These are phyloP conservation scores for Pseudomyrmex cubaensis DNA, from an alignment of 1,140 invertebrate species.

Conservation along the genomic window DNA sequence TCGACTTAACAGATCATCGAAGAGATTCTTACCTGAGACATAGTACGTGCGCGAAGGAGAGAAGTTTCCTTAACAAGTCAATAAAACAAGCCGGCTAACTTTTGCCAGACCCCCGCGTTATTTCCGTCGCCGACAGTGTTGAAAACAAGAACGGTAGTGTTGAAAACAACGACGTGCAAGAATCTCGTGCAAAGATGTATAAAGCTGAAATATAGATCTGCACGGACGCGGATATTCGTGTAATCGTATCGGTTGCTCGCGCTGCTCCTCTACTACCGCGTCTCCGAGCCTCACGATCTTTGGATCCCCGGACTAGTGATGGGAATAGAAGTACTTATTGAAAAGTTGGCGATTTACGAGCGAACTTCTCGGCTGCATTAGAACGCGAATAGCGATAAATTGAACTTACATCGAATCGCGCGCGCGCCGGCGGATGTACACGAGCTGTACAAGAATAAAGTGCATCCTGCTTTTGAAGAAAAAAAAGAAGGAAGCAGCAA, in stretches of 20 bases:
- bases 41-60: background rate
- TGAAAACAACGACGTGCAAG: conserved; percentile 19
- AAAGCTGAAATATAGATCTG: conserved; percentile 56
- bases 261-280: background rate
- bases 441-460: conserved; percentile 55
- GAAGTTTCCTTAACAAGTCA: conserved; percentile 11
- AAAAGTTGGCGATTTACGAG: conserved; percentile 66
- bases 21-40: background rate
- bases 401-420: conserved; percentile 46
- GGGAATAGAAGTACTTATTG: conserved; percentile 63
- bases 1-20: background rate
- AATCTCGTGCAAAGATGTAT: conserved; percentile 40
- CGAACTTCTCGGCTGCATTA: conserved; percentile 54
- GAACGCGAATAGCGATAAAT: conserved; percentile 64
- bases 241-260: conserved; percentile 52
- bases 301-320: conserved; percentile 41
- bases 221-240: conserved; percentile 49
- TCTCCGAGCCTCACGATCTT: conserved; percentile 34
- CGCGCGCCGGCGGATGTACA: conserved; percentile 47
- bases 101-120: background rate
- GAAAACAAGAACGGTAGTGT: conserved; percentile 30
- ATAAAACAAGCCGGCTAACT: conserved; percentile 15
- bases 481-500: conserved; percentile 22
- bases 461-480: conserved; percentile 45
- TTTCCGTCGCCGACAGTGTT: conserved; percentile 38